phyloP scores from a whole-genome alignment of 2,113 vertebrate genomes.

The Rhodinocichla rosea region DNA sequence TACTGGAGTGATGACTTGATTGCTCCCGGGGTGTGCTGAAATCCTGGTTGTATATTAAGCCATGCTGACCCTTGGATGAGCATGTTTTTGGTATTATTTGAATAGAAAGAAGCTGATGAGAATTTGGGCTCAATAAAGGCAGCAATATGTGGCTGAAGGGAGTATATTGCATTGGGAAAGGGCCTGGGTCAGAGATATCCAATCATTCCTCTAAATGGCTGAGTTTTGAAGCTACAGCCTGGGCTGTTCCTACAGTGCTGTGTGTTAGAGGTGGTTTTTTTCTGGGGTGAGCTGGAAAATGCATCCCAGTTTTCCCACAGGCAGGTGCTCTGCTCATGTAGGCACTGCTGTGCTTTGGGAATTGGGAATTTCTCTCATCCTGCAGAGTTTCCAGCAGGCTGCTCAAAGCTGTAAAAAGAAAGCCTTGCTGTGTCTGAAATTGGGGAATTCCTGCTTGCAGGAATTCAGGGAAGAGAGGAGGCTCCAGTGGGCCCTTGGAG shows the following conservation, averaged over 20 bases:
- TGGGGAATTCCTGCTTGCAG: neutral
- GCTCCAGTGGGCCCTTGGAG: neutral
- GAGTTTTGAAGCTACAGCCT: neutral
- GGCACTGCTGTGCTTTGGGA: neutral
- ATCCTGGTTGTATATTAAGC: conserved; percentile 1
- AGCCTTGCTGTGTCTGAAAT: neutral
- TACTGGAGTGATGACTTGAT: conserved; percentile 16
- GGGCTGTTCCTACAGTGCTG: neutral
- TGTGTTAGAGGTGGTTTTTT: neutral
- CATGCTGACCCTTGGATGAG: neutral
- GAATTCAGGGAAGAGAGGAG: neutral
- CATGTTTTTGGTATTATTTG: neutral
- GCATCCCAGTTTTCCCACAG: neutral
- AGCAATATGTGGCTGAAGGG: neutral
- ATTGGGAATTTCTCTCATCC: neutral
- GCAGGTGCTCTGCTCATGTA: neutral
- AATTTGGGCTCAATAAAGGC: neutral
- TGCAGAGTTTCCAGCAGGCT: neutral
- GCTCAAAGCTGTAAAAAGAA: neutral
- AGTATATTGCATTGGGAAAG: neutral
- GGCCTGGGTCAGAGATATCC: neutral
- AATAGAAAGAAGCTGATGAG: conserved; percentile 18
- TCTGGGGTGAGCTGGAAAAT: neutral
- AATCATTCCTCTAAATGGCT: neutral
- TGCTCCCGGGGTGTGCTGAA: conserved; percentile 48